These are phyloP conservation scores for Onychostruthus taczanowskii DNA, from an alignment of 2,113 vertebrate species.

Conservation along the genomic window DNA sequence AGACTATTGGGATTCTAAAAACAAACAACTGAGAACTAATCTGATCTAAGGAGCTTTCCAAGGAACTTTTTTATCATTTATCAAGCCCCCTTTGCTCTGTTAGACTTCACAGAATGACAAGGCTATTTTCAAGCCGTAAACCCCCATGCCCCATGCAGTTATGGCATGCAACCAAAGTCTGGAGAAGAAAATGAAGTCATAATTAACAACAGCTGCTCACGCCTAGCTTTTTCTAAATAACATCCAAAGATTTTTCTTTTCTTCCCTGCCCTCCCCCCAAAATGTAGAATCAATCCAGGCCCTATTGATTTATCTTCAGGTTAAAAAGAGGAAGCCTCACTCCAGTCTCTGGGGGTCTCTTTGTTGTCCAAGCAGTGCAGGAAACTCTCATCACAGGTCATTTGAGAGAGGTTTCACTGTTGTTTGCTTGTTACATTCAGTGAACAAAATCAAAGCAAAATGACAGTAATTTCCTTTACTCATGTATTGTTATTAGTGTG, in stretches of 20 bases:
- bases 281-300: background rate
- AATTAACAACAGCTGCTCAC: slow-evolving; percentile 79
- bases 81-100: slow-evolving; percentile 73
- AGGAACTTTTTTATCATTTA: slow-evolving; percentile 68
- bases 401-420: slow-evolving; percentile 49
- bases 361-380: background rate
- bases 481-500: slow-evolving; percentile 66
- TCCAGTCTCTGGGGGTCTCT: background rate
- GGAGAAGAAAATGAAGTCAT: slow-evolving; percentile 74
- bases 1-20: slow-evolving; percentile 40
- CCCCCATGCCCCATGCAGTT: slow-evolving; percentile 70
- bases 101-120: slow-evolving; percentile 76
- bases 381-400: background rate
- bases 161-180: slow-evolving; percentile 71
- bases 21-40: slow-evolving; percentile 62
- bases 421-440: slow-evolving; percentile 55
- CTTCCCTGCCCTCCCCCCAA: background rate
- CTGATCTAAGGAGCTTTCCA: slow-evolving; percentile 64
- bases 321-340: slow-evolving; percentile 55
- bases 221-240: slow-evolving; percentile 57
- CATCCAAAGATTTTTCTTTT: background rate
- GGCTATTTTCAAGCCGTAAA: slow-evolving; percentile 76
- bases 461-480: slow-evolving; percentile 69
- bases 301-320: slow-evolving; percentile 26
- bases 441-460: slow-evolving; percentile 66